phyloP scores from a whole-genome alignment of 2,113 vertebrate genomes.

The Asarcornis scutulata region DNA sequence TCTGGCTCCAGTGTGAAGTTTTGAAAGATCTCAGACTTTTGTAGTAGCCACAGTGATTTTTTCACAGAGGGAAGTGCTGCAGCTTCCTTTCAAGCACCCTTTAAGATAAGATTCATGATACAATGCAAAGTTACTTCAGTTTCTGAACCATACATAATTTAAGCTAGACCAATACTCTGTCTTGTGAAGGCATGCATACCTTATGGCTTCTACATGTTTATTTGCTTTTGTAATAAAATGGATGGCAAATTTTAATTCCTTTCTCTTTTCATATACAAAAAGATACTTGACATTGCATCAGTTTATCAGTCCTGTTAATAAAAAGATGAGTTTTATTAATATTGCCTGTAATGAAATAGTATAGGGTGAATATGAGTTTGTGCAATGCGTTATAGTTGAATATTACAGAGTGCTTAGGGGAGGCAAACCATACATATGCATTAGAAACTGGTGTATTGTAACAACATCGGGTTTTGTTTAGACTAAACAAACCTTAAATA shows the following conservation, averaged over 20 bases:
- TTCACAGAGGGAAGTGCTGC: background rate
- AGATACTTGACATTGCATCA: conserved; percentile 41
- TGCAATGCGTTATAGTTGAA: conserved; percentile 19
- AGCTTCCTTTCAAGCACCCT: background rate
- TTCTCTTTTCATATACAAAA: conserved; percentile 55
- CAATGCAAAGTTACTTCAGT: background rate
- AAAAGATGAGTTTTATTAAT: conserved; percentile 66
- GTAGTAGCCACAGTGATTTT: background rate
- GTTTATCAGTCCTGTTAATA: conserved; percentile 64
- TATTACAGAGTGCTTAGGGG: background rate
- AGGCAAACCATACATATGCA: background rate
- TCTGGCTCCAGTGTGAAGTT: background rate
- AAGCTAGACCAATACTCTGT: background rate
- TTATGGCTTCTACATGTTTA: conserved; percentile 43
- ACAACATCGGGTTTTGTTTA: background rate
- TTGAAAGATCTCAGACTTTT: background rate
- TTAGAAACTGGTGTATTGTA: background rate
- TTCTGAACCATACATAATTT: background rate
- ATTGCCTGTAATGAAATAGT: conserved; percentile 42
- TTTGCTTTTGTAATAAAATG: conserved; percentile 20
- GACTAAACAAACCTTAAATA: background rate
- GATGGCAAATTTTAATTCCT: conserved; percentile 58
- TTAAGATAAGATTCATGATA: background rate
- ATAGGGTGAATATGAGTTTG: conserved; percentile 34
- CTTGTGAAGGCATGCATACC: background rate